phyloP scores from a whole-genome alignment of 2,797 vertebrate species.

The Erithacus rubecula region DNA sequence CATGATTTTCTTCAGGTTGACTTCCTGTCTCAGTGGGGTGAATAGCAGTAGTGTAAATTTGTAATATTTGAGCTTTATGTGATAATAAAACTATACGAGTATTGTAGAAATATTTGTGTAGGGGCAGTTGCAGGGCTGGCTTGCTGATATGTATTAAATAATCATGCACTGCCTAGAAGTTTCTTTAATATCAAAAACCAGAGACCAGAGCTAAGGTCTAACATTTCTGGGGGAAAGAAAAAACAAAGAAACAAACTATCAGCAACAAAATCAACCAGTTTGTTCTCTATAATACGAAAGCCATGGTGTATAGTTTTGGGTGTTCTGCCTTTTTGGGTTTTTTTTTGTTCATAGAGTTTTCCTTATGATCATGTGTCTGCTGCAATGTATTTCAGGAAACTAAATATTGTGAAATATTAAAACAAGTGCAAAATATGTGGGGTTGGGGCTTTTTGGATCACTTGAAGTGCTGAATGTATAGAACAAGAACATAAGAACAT shows the following conservation, averaged over 20 bases:
- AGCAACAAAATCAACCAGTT: not conserved
- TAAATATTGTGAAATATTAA: not conserved
- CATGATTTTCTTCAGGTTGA: not conserved
- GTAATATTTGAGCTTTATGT: not conserved
- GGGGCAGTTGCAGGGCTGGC: not conserved
- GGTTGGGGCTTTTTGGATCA: not conserved
- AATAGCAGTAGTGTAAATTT: not conserved
- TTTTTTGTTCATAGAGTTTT: not conserved
- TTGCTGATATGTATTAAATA: not conserved
- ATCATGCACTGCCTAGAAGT: not conserved
- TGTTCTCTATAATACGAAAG: not conserved
- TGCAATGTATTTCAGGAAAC: not conserved
- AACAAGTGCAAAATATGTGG: not conserved
- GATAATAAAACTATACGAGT: not conserved
- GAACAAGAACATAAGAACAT: not conserved
- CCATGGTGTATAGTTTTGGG: not conserved
- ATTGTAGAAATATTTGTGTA: not conserved
- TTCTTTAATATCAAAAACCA: not conserved
- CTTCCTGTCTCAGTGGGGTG: not conserved
- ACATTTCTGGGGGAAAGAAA: not conserved
- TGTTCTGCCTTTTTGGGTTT: not conserved
- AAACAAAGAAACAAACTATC: not conserved
- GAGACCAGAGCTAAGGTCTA: not conserved
- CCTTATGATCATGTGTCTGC: not conserved
- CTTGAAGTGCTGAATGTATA: not conserved